Percentiles rank a stretch among this genome's conserved stretches.
Conservation (phyloP, 2,888 invertebrate genomes). For the Drosophila quinaria region DNA sequence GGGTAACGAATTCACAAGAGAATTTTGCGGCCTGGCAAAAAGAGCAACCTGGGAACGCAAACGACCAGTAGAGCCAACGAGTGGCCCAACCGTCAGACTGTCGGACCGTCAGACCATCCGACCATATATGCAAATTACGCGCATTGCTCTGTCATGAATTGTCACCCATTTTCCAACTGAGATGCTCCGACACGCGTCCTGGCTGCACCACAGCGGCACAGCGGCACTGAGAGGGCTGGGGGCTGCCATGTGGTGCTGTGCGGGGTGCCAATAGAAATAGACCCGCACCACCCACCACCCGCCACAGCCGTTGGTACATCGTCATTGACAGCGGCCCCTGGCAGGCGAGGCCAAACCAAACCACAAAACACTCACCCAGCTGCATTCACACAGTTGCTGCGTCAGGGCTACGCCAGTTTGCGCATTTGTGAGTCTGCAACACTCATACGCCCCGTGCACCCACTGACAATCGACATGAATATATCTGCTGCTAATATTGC, state of each 20-base stretch:
- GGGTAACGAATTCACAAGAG: conserved; percentile 59
- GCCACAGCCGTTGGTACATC: conserved; percentile 13
- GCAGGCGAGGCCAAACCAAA: conserved; percentile 31
- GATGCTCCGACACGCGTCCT: conserved; percentile 74
- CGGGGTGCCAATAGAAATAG: conserved; percentile 23
- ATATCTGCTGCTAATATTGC: conserved; percentile 80
- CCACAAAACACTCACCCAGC: conserved; percentile 55
- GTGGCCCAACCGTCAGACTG: conserved; percentile 21
- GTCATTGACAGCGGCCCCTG: conserved; percentile 32
- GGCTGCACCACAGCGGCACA: conserved; percentile 17
- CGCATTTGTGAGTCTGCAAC: conserved; percentile 18
- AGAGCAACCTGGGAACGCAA: conserved; percentile 35
- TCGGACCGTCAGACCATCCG: conserved; percentile 1
- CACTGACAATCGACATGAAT: conserved; percentile 69
- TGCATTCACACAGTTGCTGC: conserved; percentile 20
- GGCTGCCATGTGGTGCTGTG: background rate
- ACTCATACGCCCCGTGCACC: conserved; percentile 51
- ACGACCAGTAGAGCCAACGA: conserved; percentile 19
- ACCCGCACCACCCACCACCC: conserved; percentile 4
- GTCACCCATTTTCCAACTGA: conserved; percentile 81
- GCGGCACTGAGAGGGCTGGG: background rate
- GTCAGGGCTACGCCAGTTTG: background rate
- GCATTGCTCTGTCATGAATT: conserved; percentile 79
- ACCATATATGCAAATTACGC: conserved; percentile 80
- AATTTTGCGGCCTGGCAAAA: conserved; percentile 53